A percentile compares a stretch with the other conserved stretches of the same genome.
These are phyloP conservation scores for Brachyptera risi DNA, from an alignment of 2,888 invertebrate genomes.

Conservation along the genomic window DNA sequence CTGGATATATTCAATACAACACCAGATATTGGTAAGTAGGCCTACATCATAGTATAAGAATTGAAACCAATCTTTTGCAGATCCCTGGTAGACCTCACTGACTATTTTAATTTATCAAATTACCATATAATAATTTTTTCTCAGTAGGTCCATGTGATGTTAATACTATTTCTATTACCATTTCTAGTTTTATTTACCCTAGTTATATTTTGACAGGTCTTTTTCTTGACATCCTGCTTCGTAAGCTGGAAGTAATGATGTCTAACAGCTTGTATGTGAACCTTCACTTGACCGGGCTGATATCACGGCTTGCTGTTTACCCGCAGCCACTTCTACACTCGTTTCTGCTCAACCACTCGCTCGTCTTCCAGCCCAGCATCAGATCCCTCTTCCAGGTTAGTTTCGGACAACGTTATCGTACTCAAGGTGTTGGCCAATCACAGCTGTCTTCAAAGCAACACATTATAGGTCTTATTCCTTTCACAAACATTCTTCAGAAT, in stretches of 20 bases:
- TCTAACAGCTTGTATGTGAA: constrained; percentile 81
- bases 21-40: constrained; percentile 42
- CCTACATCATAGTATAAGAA: too few relatives aligned
- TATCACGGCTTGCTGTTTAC: constrained; percentile 81
- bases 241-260: constrained; percentile 77
- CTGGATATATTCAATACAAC: constrained; percentile 41
- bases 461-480: too few relatives aligned
- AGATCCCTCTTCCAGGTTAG: constrained; percentile 85
- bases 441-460: too few relatives aligned
- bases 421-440: background rate
- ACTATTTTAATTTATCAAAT: too few relatives aligned
- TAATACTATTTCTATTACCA: too few relatives aligned
- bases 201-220: constrained; percentile 24
- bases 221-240: constrained; percentile 74
- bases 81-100: too few relatives aligned
- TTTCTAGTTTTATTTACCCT: too few relatives aligned
- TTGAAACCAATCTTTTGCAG: too few relatives aligned
- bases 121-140: too few relatives aligned
- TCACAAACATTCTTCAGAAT: too few relatives aligned
- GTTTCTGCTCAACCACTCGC: constrained; percentile 78
- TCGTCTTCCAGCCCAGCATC: constrained; percentile 84
- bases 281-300: constrained; percentile 79
- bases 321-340: constrained; percentile 86
- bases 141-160: too few relatives aligned
- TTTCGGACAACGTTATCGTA: too few relatives aligned